Evolutionary conservation across 2,888 invertebrate genomes (phyloP).

Genomic region (Parnassius orleans): DNA sequence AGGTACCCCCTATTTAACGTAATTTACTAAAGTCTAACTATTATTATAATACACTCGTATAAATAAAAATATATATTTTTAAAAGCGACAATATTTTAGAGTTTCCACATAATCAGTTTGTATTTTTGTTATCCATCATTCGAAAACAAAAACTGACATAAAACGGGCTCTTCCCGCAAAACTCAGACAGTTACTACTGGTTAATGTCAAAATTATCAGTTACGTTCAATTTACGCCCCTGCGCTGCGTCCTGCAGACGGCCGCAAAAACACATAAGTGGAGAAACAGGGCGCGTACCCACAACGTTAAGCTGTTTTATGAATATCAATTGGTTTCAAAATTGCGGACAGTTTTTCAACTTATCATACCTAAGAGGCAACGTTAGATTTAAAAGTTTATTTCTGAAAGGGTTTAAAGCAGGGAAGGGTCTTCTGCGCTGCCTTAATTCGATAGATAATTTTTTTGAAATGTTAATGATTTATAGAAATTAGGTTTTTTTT

Average conservation of each 20-base stretch:
- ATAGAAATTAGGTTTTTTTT: too few species aligned
- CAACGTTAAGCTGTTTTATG: slow-evolving; percentile 1
- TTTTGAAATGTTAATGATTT: too few species aligned
- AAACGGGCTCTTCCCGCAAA: slow-evolving; percentile 60
- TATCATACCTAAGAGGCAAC: too few species aligned
- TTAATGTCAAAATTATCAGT: slow-evolving; percentile 78
- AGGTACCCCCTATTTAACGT: too few species aligned
- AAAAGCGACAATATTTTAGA: too few species aligned
- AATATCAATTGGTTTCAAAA: background rate
- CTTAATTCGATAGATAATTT: too few species aligned
- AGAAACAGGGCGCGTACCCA: slow-evolving; percentile 44
- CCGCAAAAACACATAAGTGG: slow-evolving; percentile 72
- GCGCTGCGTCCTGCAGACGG: slow-evolving; percentile 38
- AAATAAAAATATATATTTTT: too few species aligned
- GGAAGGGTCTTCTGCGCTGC: too few species aligned
- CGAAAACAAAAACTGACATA: slow-evolving; percentile 61
- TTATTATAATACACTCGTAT: too few species aligned
- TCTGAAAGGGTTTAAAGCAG: too few species aligned
- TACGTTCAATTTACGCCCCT: slow-evolving; percentile 68
- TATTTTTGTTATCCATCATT: slow-evolving; percentile 54
- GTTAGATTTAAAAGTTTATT: too few species aligned
- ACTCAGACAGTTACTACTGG: slow-evolving; percentile 70
- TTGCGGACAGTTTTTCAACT: slow-evolving; percentile 1
- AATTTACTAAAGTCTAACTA: too few species aligned
- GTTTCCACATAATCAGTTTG: background rate